Evolutionary conservation across 2,888 invertebrate genomes (phyloP), one percentile per base, ranked within the genome.

Genomic region (Xestia sexstrigata): DNA sequence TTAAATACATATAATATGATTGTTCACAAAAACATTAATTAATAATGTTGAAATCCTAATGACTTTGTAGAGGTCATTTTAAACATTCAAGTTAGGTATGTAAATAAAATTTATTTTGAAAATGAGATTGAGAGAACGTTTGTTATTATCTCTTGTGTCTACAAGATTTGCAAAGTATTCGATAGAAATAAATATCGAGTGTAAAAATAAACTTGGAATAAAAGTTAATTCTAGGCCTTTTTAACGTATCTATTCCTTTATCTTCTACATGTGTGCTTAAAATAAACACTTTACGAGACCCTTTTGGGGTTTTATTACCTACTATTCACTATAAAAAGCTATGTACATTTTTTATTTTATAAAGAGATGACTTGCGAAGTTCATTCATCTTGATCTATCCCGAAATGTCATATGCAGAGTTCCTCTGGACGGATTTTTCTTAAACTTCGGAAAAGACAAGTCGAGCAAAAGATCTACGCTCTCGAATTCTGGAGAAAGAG

Each of bases 221-320:
- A 62, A 60, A 47, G 11, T 62, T 45, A 15, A n/a, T 45, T 23
- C 5, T 30, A 42, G 9, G 23, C 23, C 20, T 30, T 30, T 79
- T 60, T 65, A 49, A 69, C 74, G 58, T 74, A 60, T 35, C 17
- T 30, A 30, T 76, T 74, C 26, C 62, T 52, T 63, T 47, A 74
- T 42, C 42, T 52, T 58, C 2, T 35, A 55, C 1, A 35, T 23
- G 23, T 66, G 39, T 65, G 17, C 60, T 42, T n/a, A 20, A 58
- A 20, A 13, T 47, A 60, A 47, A 60, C 30, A 4, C 8, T 62
- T 20, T 23, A 35, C 11, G 62, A 39, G 5, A 39, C 15, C 26
- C 9, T 42, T 60, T 45, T 30, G 15, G 17, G 45, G 13, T 13
- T 2, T 55, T 39, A n/a, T 55, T n/a, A 52, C 13, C n/a, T 39